These are phyloP conservation scores for Polyploca ridens DNA, from an alignment of 2,888 invertebrate species.

Conservation along the genomic window DNA sequence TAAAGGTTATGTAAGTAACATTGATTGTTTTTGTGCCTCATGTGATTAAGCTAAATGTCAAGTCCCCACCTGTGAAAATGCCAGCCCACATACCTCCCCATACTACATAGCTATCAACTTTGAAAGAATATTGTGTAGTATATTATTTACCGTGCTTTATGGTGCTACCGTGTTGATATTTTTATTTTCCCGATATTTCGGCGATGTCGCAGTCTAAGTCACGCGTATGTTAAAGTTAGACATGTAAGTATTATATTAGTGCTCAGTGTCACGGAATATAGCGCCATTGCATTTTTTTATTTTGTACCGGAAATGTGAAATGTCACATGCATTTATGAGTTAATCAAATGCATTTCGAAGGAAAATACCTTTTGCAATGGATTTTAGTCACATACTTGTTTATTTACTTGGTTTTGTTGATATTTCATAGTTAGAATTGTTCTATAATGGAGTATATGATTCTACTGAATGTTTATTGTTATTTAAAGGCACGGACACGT, in stretches of 20 bases:
- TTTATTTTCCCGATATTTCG: slow-evolving; percentile 26
- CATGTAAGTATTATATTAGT: slow-evolving; percentile 10
- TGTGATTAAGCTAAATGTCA: slow-evolving; percentile 64
- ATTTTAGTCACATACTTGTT: background rate
- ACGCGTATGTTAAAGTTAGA: slow-evolving; percentile 10
- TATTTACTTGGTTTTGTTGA: no score
- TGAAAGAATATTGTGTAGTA: slow-evolving; percentile 32
- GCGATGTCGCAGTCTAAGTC: slow-evolving; percentile 14
- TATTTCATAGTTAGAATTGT: background rate
- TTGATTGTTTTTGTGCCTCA: slow-evolving; percentile 54
- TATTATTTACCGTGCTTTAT: slow-evolving; percentile 28
- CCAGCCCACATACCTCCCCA: slow-evolving; percentile 39
- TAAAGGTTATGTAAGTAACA: slow-evolving; percentile 70
- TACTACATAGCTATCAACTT: slow-evolving; percentile 21
- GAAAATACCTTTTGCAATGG: background rate
- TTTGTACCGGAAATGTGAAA: slow-evolving; percentile 12
- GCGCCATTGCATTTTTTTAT: slow-evolving; percentile 6
- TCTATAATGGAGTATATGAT: no score
- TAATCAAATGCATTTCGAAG: background rate
- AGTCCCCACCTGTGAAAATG: slow-evolving; percentile 68
- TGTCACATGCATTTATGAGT: slow-evolving; percentile 2
- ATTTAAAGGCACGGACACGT: no score
- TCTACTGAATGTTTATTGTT: no score
- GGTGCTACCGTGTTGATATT: slow-evolving; percentile 24
- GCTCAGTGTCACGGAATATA: slow-evolving; percentile 1